Evolutionary conservation across 2,888 invertebrate genomes (phyloP).

Genomic region (Vannuccia rotundouncinata): DNA sequence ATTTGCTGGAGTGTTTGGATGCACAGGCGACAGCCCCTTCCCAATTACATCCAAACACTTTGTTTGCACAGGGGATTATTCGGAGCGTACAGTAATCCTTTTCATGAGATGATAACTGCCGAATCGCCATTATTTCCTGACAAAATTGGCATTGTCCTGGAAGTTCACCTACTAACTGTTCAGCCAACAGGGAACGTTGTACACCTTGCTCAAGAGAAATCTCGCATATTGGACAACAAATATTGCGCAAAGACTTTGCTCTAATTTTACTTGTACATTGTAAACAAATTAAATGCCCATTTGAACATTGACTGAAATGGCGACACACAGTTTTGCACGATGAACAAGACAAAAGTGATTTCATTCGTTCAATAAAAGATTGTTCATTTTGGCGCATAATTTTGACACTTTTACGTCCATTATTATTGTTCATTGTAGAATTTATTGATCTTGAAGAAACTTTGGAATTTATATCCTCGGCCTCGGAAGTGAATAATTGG

Average conservation of each 20-base stretch:
- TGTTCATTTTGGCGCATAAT: too few relatives aligned
- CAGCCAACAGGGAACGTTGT: conserved; percentile 31
- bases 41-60: conserved; percentile 28
- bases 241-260: not conserved
- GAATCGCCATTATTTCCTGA: conserved; percentile 2
- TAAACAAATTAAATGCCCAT: conserved; percentile 33
- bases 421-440: too few relatives aligned
- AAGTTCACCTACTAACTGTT: conserved; percentile 27
- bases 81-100: not conserved
- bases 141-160: conserved; percentile 29
- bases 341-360: conserved; percentile 15
- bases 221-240: conserved; percentile 28
- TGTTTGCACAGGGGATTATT: conserved; percentile 10
- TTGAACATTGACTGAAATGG: conserved; percentile 28
- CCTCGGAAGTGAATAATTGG: too few relatives aligned
- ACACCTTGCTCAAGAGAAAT: not conserved
- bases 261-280: conserved; percentile 13
- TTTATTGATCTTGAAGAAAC: too few relatives aligned
- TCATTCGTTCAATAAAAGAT: conserved; percentile 19
- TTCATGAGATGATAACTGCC: conserved; percentile 4
- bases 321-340: not conserved
- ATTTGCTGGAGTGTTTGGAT: not conserved
- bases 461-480: too few relatives aligned
- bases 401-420: too few relatives aligned
- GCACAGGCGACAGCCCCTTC: not conserved